Evolutionary conservation across 2,113 vertebrate genomes (phyloP), one percentile per base, ranked within the genome.

Genomic region (Felis chaus): DNA sequence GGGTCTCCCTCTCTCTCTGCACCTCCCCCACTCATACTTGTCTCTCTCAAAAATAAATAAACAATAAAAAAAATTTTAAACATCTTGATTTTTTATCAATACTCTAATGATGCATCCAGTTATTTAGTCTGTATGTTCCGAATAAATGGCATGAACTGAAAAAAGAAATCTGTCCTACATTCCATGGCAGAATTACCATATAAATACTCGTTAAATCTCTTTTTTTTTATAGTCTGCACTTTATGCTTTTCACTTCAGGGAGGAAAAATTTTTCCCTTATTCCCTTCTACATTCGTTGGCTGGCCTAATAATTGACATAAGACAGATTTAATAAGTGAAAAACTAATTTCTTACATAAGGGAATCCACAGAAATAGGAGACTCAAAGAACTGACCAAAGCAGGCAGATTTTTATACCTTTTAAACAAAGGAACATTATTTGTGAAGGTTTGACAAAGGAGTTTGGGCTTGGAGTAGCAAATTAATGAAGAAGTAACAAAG

Each of bases 91-190:
- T 68, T 80, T 95, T 68, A 91, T 84, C n/a, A 95, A 74, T 89
- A 78, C 21, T 82, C 25, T 74, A 86, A 88, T 71, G 73, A 82
- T 84, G 21, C 31, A 87, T 78, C 80, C 69, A 92, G 48, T 73
- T 19, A 83, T 63, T 96, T 82, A 91, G 91, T 95, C 91, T 93
- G 3, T 79, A 23, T 83, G 53, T 94, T 96, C 48, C 61, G 89
- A 89, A 69, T 83, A 97, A 95, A 95, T 82, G 41, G 57, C 57
- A 95, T 48, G 82, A 90, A 86, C 33, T 96, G 74, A 89, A 93
- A 96, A 76, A 78, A 91, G 39, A 93, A 96, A 86, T 57, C 6
- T 68, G 48, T 33, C 48, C 79, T 94, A 71, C 25, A 66, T 94
- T 86, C 65, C 57, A 76, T 31, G 83, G 63, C 4, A 74, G 27